phyloP scores from a whole-genome alignment of 1,140 invertebrate species.

The Sitobion miscanthi region DNA sequence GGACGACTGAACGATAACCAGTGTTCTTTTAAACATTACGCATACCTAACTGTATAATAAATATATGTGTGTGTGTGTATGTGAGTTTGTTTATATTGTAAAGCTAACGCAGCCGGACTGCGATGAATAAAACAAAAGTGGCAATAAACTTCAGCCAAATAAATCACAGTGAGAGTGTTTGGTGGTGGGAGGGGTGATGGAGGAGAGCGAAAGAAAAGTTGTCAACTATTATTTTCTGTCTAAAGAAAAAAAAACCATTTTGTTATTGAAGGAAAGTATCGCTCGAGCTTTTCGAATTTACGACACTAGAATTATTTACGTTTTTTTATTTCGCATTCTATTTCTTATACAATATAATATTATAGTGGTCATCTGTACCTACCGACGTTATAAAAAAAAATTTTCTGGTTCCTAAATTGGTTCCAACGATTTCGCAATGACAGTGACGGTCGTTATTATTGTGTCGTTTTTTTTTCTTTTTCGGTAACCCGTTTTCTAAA shows the following conservation, averaged over 20 bases:
- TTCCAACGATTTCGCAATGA: background rate
- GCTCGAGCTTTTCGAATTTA: background rate
- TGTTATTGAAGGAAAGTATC: background rate
- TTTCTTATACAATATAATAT: background rate
- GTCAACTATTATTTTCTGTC: conserved; percentile 15
- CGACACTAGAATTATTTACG: background rate
- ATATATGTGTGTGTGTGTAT: background rate
- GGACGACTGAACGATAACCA: background rate
- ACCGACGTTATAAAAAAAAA: background rate
- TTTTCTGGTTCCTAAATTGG: background rate
- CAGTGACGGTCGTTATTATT: background rate
- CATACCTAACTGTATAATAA: background rate
- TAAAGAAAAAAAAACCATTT: background rate
- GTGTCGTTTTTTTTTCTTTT: background rate
- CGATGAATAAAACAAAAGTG: conserved; percentile 46
- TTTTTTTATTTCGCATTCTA: background rate
- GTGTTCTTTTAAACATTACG: conserved; percentile 58
- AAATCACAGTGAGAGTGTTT: background rate
- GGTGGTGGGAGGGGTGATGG: no score
- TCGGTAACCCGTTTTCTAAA: background rate
- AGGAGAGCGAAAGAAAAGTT: background rate
- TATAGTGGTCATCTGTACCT: background rate
- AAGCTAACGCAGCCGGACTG: background rate
- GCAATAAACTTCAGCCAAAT: conserved; percentile 21
- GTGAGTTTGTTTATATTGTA: background rate